A percentile compares a stretch with the other conserved stretches of the same genome.
These are phyloP conservation scores for Lordiphosa andalusiaca DNA, from an alignment of 2,888 invertebrate genomes.

Conservation along the genomic window DNA sequence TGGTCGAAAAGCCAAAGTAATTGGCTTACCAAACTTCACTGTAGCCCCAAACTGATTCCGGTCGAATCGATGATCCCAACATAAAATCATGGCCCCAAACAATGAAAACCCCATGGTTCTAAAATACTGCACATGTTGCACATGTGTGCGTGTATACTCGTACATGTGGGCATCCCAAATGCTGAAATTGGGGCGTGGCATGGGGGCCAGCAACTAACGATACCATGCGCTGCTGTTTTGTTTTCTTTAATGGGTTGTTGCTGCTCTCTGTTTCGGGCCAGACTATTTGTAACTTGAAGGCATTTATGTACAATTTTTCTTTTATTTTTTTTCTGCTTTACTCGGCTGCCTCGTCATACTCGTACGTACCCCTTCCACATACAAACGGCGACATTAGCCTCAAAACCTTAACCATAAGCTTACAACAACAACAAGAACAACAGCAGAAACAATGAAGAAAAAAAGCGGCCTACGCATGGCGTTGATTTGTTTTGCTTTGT, in stretches of 20 bases:
- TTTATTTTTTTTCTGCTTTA: neutral
- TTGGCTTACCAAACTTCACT: conserved; percentile 9
- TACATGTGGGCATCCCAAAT: conserved; percentile 1
- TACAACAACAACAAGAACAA: conserved; percentile 16
- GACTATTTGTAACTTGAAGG: conserved; percentile 43
- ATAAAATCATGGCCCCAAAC: conserved; percentile 52
- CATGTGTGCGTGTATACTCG: conserved; percentile 28
- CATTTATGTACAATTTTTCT: conserved; percentile 15
- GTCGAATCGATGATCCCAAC: conserved; percentile 19
- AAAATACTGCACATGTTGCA: conserved; percentile 51
- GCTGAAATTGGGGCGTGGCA: conserved; percentile 25
- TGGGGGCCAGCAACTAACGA: conserved; percentile 5
- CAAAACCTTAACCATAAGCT: conserved; percentile 56
- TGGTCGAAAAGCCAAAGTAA: neutral
- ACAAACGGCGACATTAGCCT: conserved; percentile 69
- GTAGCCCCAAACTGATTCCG: conserved; percentile 25
- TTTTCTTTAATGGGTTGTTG: conserved; percentile 30
- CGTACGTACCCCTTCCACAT: conserved; percentile 42
- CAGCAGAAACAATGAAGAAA: conserved; percentile 14
- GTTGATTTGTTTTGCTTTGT: conserved; percentile 40
- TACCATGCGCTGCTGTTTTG: conserved; percentile 27
- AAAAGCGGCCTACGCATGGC: conserved; percentile 55
- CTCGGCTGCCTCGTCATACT: conserved; percentile 4
- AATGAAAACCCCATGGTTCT: conserved; percentile 36
- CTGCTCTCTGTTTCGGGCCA: conserved; percentile 17